These are phyloP conservation scores for Amphibalanus amphitrite DNA, from an alignment of 1,140 invertebrate species.

Conservation along the genomic window DNA sequence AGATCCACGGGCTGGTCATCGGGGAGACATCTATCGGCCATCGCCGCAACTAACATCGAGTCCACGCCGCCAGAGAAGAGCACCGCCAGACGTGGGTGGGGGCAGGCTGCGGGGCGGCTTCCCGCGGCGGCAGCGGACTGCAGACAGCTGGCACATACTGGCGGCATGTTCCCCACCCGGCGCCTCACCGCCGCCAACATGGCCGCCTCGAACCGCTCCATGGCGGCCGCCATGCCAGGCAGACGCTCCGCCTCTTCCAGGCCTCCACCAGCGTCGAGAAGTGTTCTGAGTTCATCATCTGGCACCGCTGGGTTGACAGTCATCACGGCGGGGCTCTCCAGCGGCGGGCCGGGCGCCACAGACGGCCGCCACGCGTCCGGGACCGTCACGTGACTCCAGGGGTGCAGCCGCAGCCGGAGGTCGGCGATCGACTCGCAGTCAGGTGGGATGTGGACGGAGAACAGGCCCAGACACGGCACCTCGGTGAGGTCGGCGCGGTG, in stretches of 20 bases:
- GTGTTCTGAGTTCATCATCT: background rate
- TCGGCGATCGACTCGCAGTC: conserved; percentile 8
- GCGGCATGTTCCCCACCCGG: conserved; percentile 43
- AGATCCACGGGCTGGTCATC: conserved; percentile 62
- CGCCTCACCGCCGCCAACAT: conserved; percentile 41
- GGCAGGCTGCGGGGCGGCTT: conserved; percentile 21
- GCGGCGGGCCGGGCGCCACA: background rate
- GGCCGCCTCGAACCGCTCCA: conserved; percentile 33
- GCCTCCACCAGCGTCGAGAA: background rate
- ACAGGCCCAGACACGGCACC: conserved; percentile 15
- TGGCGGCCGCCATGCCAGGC: conserved; percentile 13
- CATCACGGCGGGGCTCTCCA: background rate
- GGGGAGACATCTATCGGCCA: conserved; percentile 55
- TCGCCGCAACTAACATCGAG: conserved; percentile 65
- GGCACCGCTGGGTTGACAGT: background rate
- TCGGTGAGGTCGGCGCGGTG: conserved; percentile 8
- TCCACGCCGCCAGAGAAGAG: conserved; percentile 93
- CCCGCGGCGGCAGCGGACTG: conserved; percentile 22
- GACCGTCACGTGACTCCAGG: background rate
- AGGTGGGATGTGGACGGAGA: background rate
- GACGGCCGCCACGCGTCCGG: background rate
- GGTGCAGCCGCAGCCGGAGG: background rate
- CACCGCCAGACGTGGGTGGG: conserved; percentile 60
- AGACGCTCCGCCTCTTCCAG: background rate
- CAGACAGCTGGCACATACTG: conserved; percentile 39